Percentiles rank a stretch among this genome's conserved stretches.
phyloP scores from a whole-genome alignment of 1,140 invertebrate species.

The Linepithema humile region DNA sequence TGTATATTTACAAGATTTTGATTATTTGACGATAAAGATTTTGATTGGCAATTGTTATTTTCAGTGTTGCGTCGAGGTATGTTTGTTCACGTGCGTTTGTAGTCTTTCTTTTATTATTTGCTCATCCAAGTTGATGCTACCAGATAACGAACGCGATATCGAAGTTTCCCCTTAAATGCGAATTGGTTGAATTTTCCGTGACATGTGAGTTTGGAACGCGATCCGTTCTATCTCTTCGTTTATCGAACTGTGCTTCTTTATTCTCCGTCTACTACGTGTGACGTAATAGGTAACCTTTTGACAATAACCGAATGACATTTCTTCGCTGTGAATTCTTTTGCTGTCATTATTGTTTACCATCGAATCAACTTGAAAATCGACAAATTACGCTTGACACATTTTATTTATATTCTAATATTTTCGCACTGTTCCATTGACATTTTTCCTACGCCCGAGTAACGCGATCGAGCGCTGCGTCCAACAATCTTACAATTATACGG shows the following conservation, averaged over 20 bases:
- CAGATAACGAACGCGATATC: conserved; percentile 59
- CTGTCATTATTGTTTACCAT: not conserved
- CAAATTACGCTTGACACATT: not conserved
- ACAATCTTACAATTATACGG: not conserved
- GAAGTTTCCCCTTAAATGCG: conserved; percentile 71
- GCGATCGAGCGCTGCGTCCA: not conserved
- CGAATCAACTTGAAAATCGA: not conserved
- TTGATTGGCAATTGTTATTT: no score
- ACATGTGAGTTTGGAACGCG: conserved; percentile 82
- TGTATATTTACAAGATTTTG: no score
- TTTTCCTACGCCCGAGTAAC: not conserved
- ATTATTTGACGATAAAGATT: no score
- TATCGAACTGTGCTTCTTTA: conserved; percentile 55
- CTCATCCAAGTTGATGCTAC: conserved; percentile 65
- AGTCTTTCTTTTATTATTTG: conserved; percentile 63
- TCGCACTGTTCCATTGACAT: not conserved
- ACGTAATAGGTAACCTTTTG: conserved; percentile 19
- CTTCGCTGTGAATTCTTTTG: not conserved
- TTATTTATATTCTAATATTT: not conserved
- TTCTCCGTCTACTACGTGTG: not conserved
- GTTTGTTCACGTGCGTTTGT: not conserved
- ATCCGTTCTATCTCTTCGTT: conserved; percentile 65
- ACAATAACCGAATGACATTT: conserved; percentile 39
- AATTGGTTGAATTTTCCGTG: conserved; percentile 72
- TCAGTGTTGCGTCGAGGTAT: not conserved